These are phyloP conservation scores for Hoplostethus mediterraneus DNA, from an alignment of 2,797 vertebrate genomes.

Conservation along the genomic window DNA sequence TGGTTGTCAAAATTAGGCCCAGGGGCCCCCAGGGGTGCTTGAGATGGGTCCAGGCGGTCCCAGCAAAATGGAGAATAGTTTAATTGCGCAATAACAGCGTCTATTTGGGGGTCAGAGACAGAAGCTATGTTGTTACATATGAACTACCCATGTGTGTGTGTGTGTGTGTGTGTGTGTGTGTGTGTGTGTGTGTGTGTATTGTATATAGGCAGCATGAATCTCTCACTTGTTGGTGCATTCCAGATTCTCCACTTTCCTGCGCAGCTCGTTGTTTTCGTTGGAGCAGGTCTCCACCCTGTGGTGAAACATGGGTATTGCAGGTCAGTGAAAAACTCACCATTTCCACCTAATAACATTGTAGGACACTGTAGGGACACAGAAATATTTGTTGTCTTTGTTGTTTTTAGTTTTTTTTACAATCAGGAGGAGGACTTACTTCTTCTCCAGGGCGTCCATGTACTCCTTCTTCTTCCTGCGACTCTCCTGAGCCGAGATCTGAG, in stretches of 20 bases:
- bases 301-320: constrained; percentile 58
- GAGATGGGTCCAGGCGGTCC: no score
- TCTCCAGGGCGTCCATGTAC: constrained; percentile 98
- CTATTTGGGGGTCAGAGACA: no score
- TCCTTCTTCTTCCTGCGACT: constrained; percentile 99
- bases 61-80: no score
- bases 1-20: no score
- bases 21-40: no score
- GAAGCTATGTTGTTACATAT: no score
- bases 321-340: constrained; percentile 21
- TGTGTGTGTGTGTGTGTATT: background rate
- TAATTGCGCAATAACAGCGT: no score
- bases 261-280: constrained; percentile 94
- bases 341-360: no score
- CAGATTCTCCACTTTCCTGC: constrained; percentile 95
- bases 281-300: constrained; percentile 97
- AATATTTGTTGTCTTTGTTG: no score
- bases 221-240: constrained; percentile 96
- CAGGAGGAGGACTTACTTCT: constrained; percentile 87
- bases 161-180: background rate
- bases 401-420: no score
- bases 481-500: constrained; percentile 98
- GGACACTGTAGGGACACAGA: no score
- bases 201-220: background rate
- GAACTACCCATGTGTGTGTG: no score